Percentiles rank a stretch among this genome's conserved stretches.
Conservation (phyloP, 2,888 invertebrate species). For the Cinara cedri region DNA sequence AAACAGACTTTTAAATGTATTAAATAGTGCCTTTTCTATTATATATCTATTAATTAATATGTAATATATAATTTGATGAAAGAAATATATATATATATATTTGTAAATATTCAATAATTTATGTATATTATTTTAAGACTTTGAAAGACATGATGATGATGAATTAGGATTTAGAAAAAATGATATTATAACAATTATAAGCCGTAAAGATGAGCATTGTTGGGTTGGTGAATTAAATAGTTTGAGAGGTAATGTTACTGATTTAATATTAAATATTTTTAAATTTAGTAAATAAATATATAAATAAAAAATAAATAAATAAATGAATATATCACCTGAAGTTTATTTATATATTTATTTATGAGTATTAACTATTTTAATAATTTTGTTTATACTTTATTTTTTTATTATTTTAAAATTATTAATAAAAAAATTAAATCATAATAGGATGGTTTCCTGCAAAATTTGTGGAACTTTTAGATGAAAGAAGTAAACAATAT, state of each 20-base stretch:
- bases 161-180: constrained; percentile 98
- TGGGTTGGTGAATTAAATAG: constrained; percentile 98
- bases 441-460: constrained; percentile 90
- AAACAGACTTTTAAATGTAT: no score
- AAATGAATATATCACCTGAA: no score
- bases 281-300: constrained; percentile 1
- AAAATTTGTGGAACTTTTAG: constrained; percentile 92
- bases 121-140: constrained; percentile 69
- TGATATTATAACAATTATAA: constrained; percentile 96
- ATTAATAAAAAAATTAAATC: not conserved
- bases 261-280: not conserved
- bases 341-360: no score
- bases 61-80: no score
- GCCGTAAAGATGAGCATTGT: constrained; percentile 97
- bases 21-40: no score
- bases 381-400: no score
- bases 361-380: no score
- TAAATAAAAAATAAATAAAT: no score
- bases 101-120: no score
- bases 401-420: no score
- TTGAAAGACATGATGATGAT: constrained; percentile 97
- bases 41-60: no score
- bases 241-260: constrained; percentile 69
- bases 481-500: constrained; percentile 91
- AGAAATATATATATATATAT: no score